These are phyloP conservation scores for Drosophila obscura DNA, from an alignment of 1,140 invertebrate genomes.

Conservation along the genomic window DNA sequence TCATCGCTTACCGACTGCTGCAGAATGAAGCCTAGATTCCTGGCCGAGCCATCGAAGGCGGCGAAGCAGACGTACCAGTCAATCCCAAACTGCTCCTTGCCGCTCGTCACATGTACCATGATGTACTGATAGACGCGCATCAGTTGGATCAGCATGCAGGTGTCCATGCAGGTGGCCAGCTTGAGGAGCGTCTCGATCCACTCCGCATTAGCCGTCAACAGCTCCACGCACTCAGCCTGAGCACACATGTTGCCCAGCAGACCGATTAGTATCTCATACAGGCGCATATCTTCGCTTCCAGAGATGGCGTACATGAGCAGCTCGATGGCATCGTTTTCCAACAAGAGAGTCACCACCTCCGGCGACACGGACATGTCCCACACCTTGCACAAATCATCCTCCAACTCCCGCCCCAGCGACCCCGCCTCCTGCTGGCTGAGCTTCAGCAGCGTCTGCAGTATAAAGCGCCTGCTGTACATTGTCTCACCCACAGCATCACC, in stretches of 20 bases:
- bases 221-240: slow-evolving; percentile 73
- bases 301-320: slow-evolving; percentile 85
- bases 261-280: slow-evolving; percentile 90
- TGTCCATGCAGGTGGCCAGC: slow-evolving; percentile 86
- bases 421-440: slow-evolving; percentile 79
- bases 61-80: slow-evolving; percentile 76
- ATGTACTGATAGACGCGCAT: slow-evolving; percentile 87
- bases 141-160: slow-evolving; percentile 87
- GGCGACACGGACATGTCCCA: slow-evolving; percentile 92
- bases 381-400: slow-evolving; percentile 89
- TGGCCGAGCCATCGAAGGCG: slow-evolving; percentile 84
- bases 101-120: slow-evolving; percentile 82
- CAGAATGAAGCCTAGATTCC: slow-evolving; percentile 87
- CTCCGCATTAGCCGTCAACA: slow-evolving; percentile 84
- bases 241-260: slow-evolving; percentile 89
- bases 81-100: slow-evolving; percentile 65
- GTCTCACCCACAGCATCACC: slow-evolving; percentile 91
- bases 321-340: slow-evolving; percentile 87
- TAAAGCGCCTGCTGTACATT: slow-evolving; percentile 89
- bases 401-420: slow-evolving; percentile 84
- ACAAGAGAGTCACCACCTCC: slow-evolving; percentile 88
- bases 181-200: slow-evolving; percentile 85
- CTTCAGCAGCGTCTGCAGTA: slow-evolving; percentile 87
- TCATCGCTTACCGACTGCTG: slow-evolving; percentile 88
- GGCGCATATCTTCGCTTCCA: slow-evolving; percentile 85